Base-by-base conservation (phyloP, 2,113 vertebrate species). In the Ancistrus triradiatus region DNA sequence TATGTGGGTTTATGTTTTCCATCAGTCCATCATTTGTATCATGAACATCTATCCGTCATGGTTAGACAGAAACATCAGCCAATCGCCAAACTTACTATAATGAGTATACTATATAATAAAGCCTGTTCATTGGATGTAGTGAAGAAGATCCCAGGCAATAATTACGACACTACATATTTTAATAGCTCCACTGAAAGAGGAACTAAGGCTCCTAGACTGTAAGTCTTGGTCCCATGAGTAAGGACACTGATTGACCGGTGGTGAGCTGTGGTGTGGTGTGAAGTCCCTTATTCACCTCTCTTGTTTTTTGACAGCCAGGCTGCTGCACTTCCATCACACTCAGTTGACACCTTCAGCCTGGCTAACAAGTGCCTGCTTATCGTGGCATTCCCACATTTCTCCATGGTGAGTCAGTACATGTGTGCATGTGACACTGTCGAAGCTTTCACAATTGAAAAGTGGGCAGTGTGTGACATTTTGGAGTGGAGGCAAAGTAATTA, bases 291-390 rank as follows among this genome's bases (percentile, higher is more conserved):
- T 28, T 17, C 18, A 19, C 18, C 19, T 28, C 15, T 37, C 31
- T 28, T 55, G 51, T 13, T 31, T 4, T 19, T 15, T 65, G 65
- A 22, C 46, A 67, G 44, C 52, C 47, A 43, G 50, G 44, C 24
- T 52, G 46, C 27, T 46, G 52, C 27, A 51, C 35, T 8, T 50
- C 8, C 18, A 13, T 43, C 56, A 43, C 48, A 47, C 37, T 13
- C 11, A 24, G 21, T 21, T 49, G 47, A 49, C 47, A 55, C 38
- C 33, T 17, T 40, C n/a, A 53, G 22, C 28, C 28, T 25, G n/a
- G 19, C 53, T 31, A 15, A 49, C 40, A 48, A 33, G n/a, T 46
- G 27, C 50, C 47, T 52, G 65, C 18, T 65, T 59, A 60, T 71
- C 15, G 33, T 15, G 27, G 21, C 8, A 40, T 55, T 71, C 55